Conservation (phyloP, 1,140 invertebrate genomes). For the Eufriesea mexicana region DNA sequence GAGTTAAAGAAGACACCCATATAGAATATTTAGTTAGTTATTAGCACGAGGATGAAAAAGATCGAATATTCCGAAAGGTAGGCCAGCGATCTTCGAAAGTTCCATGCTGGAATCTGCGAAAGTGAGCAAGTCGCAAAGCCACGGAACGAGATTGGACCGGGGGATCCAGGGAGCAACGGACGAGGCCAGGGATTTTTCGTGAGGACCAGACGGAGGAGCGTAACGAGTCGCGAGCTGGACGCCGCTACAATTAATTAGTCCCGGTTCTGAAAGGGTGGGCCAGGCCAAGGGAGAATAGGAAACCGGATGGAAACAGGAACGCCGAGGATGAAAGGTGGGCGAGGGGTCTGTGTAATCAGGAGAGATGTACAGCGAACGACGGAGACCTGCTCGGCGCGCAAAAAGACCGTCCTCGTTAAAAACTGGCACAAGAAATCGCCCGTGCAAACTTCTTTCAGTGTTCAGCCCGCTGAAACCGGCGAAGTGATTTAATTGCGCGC, state of each 20-base stretch:
- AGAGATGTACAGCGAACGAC: not conserved
- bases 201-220: not conserved
- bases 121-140: not conserved
- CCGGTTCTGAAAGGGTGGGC: conserved; percentile 5
- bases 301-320: conserved; percentile 12
- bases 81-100: not conserved
- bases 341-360: conserved; percentile 25
- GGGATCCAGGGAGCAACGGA: not conserved
- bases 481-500: conserved; percentile 27
- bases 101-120: not conserved
- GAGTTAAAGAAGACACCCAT: too few relatives aligned
- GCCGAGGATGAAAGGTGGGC: conserved; percentile 36
- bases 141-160: not conserved
- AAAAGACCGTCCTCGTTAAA: conserved; percentile 6
- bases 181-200: not conserved
- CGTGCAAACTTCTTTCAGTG: conserved; percentile 15
- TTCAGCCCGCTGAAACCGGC: not conserved
- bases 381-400: not conserved
- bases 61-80: too few relatives aligned
- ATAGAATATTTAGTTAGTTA: too few relatives aligned
- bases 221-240: conserved; percentile 11
- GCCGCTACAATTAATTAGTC: conserved; percentile 54
- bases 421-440: conserved; percentile 16
- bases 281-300: conserved; percentile 5
- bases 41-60: too few relatives aligned